Base-by-base conservation (phyloP, 2,888 invertebrate species). In the Drosophila emarginata region DNA sequence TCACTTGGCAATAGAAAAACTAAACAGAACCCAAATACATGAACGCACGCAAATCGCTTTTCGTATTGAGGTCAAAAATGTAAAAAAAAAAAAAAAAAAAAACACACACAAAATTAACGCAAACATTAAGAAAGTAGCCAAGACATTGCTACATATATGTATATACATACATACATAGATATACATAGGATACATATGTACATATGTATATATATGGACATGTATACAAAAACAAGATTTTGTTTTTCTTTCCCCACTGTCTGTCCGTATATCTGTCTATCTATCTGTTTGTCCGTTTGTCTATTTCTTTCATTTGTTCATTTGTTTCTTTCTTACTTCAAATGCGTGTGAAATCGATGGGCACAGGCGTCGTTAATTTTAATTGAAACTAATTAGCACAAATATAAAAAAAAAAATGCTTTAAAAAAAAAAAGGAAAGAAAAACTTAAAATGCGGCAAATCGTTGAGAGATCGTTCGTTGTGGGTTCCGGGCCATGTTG, bases 341-440 rank as follows among this genome's bases (percentile, higher is more conserved):
- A 78, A 74, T 82, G 86, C 80, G 85, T 84, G 84, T 84, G 84
- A 84, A 87, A 85, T 84, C 79, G 77, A 78, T 85, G 74, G 73
- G 52, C 60, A 50, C 72, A 70, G 72, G 74, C 85, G 73, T 83
- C 81, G 79, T 85, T 84, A 87, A 82, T 85, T 87, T 85, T 87
- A 85, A 85, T 87, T 84, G 83, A 87, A 83, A 82, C 82, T 83
- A 87, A 83, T 83, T 85, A 87, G 76, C 79, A 71, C 77, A 81
- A 45, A 71, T 71, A 73, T 69, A 84, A 73, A 78, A 65, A 64
- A 54, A 73, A 51, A n/a, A n/a, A n/a, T n/a, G 23, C 23, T 23
- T 4, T 4, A 61, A 45, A 9, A 45, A 45, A 4, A 18, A 14
- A 32, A 28, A 9, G 11, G 45, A 60, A 40, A 6, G 9, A 56